Percentiles rank a stretch among this genome's conserved stretches.
Evolutionary conservation across 2,888 invertebrate species (phyloP).

Genomic region (Embidobia sp.): DNA sequence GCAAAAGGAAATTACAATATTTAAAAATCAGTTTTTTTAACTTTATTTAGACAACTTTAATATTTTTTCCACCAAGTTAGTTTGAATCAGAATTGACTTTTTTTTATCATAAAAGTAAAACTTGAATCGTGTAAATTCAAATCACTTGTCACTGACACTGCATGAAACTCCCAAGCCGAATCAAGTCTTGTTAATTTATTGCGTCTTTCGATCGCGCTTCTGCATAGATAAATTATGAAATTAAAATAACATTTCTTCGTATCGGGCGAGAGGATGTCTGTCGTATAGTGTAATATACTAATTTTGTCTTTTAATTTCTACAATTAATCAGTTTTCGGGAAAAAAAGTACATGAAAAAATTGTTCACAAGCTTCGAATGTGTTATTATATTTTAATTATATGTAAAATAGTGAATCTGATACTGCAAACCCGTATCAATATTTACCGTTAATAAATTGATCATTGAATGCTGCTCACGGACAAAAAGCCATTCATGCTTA

Average conservation of each 20-base stretch:
- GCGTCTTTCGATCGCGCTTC: no score
- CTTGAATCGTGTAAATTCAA: no score
- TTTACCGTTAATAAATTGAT: neutral
- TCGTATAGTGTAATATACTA: no score
- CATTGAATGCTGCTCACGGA: neutral
- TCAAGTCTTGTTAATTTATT: no score
- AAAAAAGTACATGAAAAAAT: neutral
- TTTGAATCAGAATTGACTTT: no score
- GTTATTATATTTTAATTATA: constrained; percentile 9
- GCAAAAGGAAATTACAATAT: no score
- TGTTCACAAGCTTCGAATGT: neutral
- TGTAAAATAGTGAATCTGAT: constrained; percentile 3
- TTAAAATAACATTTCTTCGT: constrained; percentile 4
- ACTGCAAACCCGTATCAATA: constrained; percentile 1
- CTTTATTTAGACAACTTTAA: no score
- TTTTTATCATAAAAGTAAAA: no score
- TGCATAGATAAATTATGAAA: constrained; percentile 3
- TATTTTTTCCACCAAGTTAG: no score
- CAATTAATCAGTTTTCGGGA: neutral
- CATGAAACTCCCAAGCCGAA: no score
- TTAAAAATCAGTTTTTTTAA: no score
- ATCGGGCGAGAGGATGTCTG: neutral
- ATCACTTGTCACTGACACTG: no score
- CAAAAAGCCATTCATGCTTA: neutral
- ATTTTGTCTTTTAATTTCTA: constrained; percentile 6